A percentile compares a stretch with the other conserved stretches of the same genome.
Conservation (phyloP, 2,113 vertebrate species). For the Odobenus rosmarus region DNA sequence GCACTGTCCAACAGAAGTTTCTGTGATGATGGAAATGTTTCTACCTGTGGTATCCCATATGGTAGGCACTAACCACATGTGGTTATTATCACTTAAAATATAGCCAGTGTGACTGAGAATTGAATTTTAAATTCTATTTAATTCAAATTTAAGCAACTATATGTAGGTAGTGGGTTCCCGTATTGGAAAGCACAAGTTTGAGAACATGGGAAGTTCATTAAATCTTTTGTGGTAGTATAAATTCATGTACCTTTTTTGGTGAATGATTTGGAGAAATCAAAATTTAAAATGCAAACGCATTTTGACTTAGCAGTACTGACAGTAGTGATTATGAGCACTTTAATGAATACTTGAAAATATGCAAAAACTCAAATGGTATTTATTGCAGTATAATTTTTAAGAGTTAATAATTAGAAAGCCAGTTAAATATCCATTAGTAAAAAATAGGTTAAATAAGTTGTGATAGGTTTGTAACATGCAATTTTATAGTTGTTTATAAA, state of each 20-base stretch:
- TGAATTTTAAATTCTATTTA: background rate
- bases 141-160: slow-evolving; percentile 19
- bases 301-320: background rate
- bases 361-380: background rate
- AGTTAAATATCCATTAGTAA: background rate
- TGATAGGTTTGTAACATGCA: background rate
- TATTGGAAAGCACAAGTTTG: background rate
- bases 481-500: background rate
- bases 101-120: background rate
- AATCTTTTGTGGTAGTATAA: background rate
- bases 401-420: background rate
- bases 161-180: background rate
- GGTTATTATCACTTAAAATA: background rate
- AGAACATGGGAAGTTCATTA: background rate
- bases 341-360: background rate
- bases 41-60: background rate
- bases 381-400: background rate
- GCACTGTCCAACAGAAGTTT: too few relatives aligned
- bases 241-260: background rate
- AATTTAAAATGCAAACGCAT: background rate
- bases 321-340: background rate
- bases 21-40: background rate
- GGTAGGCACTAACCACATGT: background rate
- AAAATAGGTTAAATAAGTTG: background rate
- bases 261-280: background rate